phyloP scores from a whole-genome alignment of 2,888 invertebrate species.

The Blera fallax region DNA sequence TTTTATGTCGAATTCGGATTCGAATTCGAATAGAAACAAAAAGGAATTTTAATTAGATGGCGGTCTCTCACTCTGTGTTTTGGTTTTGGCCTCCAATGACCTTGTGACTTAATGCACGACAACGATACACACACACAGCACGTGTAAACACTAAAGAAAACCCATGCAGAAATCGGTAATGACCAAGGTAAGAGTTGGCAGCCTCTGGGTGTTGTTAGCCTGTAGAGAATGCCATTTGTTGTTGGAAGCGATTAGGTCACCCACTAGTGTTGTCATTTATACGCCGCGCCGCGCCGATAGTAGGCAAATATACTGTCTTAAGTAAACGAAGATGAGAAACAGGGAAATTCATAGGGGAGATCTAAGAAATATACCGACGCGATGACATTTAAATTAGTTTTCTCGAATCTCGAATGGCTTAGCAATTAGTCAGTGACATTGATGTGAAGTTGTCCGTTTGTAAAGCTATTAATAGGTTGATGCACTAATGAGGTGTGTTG shows the following conservation, averaged over 20 bases:
- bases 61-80: no score
- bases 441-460: constrained; percentile 13
- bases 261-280: constrained; percentile 57
- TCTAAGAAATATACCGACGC: constrained; percentile 24
- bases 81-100: neutral
- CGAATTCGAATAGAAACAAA: neutral
- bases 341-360: constrained; percentile 31
- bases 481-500: constrained; percentile 57
- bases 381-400: constrained; percentile 47
- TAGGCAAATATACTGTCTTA: constrained; percentile 9
- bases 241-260: constrained; percentile 56
- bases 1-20: neutral
- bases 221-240: constrained; percentile 3
- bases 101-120: constrained; percentile 39
- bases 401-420: constrained; percentile 23
- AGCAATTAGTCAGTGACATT: constrained; percentile 58
- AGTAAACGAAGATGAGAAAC: constrained; percentile 30
- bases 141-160: neutral
- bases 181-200: constrained; percentile 17
- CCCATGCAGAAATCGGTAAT: constrained; percentile 30
- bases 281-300: neutral
- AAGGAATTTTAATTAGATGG: constrained; percentile 1
- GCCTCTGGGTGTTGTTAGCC: neutral
- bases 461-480: constrained; percentile 42
- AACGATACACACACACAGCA: neutral